These are phyloP conservation scores for Auanema sp. DNA, from an alignment of 2,888 invertebrate genomes.

Conservation along the genomic window DNA sequence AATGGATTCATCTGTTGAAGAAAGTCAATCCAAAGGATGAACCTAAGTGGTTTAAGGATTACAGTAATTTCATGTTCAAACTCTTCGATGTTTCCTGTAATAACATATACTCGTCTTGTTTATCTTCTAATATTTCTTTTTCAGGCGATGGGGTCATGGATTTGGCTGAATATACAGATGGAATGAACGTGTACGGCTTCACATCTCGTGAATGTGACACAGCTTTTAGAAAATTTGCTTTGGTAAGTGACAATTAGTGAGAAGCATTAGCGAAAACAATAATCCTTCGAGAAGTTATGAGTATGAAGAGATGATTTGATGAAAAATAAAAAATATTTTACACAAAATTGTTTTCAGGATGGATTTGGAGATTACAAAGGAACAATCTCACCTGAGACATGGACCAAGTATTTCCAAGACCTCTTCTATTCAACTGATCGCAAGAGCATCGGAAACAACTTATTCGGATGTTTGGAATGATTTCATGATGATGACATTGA, in stretches of 20 bases:
- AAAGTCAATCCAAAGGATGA: slow-evolving; percentile 44
- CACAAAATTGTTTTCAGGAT: slow-evolving; percentile 25
- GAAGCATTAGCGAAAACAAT: not conserved
- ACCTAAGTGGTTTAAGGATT: slow-evolving; percentile 61
- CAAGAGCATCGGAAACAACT: slow-evolving; percentile 51
- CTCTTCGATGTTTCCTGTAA: slow-evolving; percentile 62
- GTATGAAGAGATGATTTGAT: not conserved
- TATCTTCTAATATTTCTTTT: slow-evolving; percentile 7
- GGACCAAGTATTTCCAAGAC: slow-evolving; percentile 53
- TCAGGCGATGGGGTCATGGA: slow-evolving; percentile 59
- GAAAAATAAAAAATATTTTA: slow-evolving; percentile 5
- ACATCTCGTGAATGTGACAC: slow-evolving; percentile 34
- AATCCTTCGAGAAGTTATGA: not conserved
- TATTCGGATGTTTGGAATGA: slow-evolving; percentile 49
- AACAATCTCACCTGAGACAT: slow-evolving; percentile 48
- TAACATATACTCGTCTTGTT: not conserved
- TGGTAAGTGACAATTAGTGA: slow-evolving; percentile 26
- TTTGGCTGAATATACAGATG: slow-evolving; percentile 61
- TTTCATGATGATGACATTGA: not conserved
- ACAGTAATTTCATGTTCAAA: slow-evolving; percentile 62
- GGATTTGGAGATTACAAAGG: slow-evolving; percentile 43
- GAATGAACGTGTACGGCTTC: slow-evolving; percentile 60
- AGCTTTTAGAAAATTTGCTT: slow-evolving; percentile 52
- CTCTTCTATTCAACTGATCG: slow-evolving; percentile 57
- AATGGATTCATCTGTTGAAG: slow-evolving; percentile 53